phyloP scores from a whole-genome alignment of 2,113 vertebrate genomes.

The Pipra filicauda region DNA sequence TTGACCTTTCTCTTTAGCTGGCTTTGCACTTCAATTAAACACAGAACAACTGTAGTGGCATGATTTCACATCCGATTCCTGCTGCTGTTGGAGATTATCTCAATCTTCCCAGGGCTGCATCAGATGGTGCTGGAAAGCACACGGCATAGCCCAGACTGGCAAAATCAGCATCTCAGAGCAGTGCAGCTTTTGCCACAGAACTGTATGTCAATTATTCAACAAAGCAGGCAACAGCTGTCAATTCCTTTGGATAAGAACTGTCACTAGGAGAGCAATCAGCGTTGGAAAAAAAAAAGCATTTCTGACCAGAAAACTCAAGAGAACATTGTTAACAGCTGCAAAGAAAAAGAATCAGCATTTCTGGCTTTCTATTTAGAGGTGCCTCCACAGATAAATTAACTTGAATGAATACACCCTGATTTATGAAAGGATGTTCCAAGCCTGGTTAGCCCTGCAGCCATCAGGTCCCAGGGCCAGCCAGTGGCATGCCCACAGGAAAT shows the following conservation, averaged over 20 bases:
- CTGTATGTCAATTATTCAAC: background rate
- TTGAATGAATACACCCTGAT: background rate
- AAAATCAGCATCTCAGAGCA: background rate
- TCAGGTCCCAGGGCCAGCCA: background rate
- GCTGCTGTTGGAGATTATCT: background rate
- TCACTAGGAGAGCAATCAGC: background rate
- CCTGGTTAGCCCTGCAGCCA: background rate
- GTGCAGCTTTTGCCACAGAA: background rate
- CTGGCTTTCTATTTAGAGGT: background rate
- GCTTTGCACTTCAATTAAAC: background rate
- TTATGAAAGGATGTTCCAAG: background rate
- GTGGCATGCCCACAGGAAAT: background rate
- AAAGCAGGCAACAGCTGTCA: background rate
- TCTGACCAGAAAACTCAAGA: background rate
- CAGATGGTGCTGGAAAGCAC: background rate
- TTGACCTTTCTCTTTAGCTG: background rate
- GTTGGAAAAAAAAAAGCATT: background rate
- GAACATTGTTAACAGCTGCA: background rate
- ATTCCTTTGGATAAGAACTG: background rate
- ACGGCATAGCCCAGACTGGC: background rate
- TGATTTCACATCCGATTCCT: background rate
- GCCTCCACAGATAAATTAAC: background rate
- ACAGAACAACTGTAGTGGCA: background rate
- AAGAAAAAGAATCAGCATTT: background rate
- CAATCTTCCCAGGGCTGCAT: background rate